These are phyloP conservation scores for Tenthredo distinguenda DNA, from an alignment of 2,888 invertebrate genomes.

Conservation along the genomic window DNA sequence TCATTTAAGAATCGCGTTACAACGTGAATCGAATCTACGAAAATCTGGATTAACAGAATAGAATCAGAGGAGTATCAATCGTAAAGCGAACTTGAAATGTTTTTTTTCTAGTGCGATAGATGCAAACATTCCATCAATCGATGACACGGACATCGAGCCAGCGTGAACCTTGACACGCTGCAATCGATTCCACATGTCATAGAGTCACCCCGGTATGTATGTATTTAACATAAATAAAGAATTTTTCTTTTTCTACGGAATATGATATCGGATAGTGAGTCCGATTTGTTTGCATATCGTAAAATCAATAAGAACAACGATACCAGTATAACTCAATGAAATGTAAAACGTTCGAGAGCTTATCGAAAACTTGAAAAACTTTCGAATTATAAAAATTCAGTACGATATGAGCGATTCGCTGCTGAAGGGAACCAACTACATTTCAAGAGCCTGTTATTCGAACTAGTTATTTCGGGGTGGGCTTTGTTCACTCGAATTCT, in stretches of 20 bases:
- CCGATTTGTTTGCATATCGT: neutral
- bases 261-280: neutral
- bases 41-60: neutral
- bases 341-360: neutral
- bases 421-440: neutral
- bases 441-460: neutral
- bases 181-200: slow-evolving; percentile 23
- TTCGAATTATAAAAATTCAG: neutral
- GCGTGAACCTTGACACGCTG: slow-evolving; percentile 21
- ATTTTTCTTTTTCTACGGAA: neutral
- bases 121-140: slow-evolving; percentile 36
- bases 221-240: neutral
- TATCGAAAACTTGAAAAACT: neutral
- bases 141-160: slow-evolving; percentile 30
- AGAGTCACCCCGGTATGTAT: neutral
- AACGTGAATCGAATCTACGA: neutral
- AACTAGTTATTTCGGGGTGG: neutral
- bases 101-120: neutral
- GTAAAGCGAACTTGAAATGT: neutral
- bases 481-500: neutral
- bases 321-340: neutral
- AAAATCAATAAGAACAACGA: neutral
- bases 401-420: neutral
- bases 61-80: neutral
- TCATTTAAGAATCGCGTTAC: neutral